Percentiles rank a stretch among this genome's conserved stretches.
These are phyloP conservation scores for Pedetes capensis DNA, from an alignment of 2,113 vertebrate species.

Conservation along the genomic window DNA sequence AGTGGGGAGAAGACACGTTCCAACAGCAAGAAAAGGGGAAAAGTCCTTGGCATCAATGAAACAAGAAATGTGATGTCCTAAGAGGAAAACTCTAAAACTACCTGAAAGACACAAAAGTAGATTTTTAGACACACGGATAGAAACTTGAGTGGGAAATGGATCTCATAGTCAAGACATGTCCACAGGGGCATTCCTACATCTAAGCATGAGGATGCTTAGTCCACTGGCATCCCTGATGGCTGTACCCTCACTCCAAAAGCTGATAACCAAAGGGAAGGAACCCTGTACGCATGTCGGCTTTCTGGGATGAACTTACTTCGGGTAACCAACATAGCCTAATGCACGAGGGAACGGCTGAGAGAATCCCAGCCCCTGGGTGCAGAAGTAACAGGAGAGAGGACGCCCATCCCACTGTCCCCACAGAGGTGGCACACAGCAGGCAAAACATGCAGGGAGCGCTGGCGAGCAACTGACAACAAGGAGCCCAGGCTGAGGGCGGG, in stretches of 20 bases:
- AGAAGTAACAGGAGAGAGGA: neutral
- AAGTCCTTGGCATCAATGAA: neutral
- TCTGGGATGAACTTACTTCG: too few relatives aligned
- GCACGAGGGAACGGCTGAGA: neutral
- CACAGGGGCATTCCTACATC: neutral
- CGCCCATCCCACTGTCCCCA: too few relatives aligned
- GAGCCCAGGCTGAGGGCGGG: neutral
- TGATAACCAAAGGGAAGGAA: neutral
- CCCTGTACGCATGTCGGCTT: neutral
- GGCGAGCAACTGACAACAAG: accelerated
- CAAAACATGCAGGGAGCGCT: too few relatives aligned
- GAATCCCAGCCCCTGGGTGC: neutral
- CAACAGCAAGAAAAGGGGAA: neutral
- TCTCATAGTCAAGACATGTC: neutral
- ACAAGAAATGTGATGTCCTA: neutral
- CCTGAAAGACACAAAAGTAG: neutral
- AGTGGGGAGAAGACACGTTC: neutral
- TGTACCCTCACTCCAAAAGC: neutral
- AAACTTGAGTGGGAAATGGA: neutral
- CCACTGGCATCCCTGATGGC: too few relatives aligned
- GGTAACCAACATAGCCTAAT: neutral
- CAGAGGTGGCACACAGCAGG: neutral
- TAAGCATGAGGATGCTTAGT: too few relatives aligned
- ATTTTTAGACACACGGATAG: accelerated
- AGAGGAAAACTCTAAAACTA: neutral